Evolutionary conservation across 2,888 invertebrate genomes (phyloP).

Genomic region (Meganola albula): DNA sequence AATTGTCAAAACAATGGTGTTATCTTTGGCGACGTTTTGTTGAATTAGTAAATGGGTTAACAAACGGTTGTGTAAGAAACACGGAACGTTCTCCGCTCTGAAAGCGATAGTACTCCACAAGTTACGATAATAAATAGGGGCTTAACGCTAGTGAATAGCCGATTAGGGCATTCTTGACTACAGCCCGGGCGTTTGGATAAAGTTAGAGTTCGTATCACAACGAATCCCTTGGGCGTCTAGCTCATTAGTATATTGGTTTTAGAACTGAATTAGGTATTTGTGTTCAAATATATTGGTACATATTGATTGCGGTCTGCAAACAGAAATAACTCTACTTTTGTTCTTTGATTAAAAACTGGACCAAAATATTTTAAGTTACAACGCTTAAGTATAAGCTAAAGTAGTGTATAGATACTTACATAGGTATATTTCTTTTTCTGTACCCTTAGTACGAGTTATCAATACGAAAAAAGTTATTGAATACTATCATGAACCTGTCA

Average conservation of each 20-base stretch:
- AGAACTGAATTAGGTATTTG: too few relatives aligned
- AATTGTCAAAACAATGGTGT: slow-evolving; percentile 50
- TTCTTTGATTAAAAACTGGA: too few relatives aligned
- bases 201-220: slow-evolving; percentile 63
- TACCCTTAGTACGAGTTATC: too few relatives aligned
- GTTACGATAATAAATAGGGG: slow-evolving; percentile 68
- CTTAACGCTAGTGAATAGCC: slow-evolving; percentile 64
- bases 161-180: slow-evolving; percentile 69
- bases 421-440: too few relatives aligned
- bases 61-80: slow-evolving; percentile 58
- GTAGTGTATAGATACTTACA: too few relatives aligned
- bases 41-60: slow-evolving; percentile 69
- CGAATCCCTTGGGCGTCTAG: slow-evolving; percentile 56
- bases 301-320: too few relatives aligned
- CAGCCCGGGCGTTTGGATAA: slow-evolving; percentile 66
- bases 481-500: too few relatives aligned
- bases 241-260: slow-evolving; percentile 49
- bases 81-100: slow-evolving; percentile 51
- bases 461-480: too few relatives aligned
- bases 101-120: slow-evolving; percentile 68
- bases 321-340: too few relatives aligned
- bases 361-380: too few relatives aligned
- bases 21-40: slow-evolving; percentile 59
- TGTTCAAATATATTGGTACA: too few relatives aligned
- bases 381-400: too few relatives aligned